Base-by-base conservation (phyloP, 2,888 invertebrate genomes). In the Mythimna loreyi region DNA sequence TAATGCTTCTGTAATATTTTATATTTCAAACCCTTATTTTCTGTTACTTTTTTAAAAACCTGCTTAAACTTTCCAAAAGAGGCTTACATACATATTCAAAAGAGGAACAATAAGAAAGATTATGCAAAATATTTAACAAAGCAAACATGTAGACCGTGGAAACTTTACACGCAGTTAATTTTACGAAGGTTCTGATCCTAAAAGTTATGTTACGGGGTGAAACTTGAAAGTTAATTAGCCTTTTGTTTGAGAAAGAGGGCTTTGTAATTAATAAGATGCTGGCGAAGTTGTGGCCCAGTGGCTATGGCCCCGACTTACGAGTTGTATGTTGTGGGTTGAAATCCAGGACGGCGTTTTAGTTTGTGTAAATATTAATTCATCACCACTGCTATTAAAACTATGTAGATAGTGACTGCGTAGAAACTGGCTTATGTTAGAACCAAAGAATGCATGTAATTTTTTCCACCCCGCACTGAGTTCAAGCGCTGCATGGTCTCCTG, bases 141-240 rank as follows among this genome's bases (percentile, higher is more conserved):
- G 47, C 36, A 33, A 58, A 49, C 57, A 68, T 5, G 43, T n/a
- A 33, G 23, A 56, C 50, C 62, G 23, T 47, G 23, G 55, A 67
- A 80, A 79, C 50, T 78, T 72, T 52, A 68, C 65, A 67, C 60
- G 19, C 68, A 59, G 78, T 79, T 63, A 59, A 77, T 68, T 81
- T 66, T 66, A 63, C 62, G 58, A 79, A 66, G 57, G 73, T 64
- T 73, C 28, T 56, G 25, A 73, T 61, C 28, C 30, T 73, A 6
- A 69, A 69, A 79, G 57, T 81, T 78, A 64, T 43, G 56, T 73
- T 62, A 62, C 61, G 52, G 43, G 62, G 47, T 55, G 47, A 61
- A 58, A 61, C 55, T 69, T 78, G 69, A 73, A 69, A 64, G 61
- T 64, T 81, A 78, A 79, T 81, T 81, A 81, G 55, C 40, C 57